Percentiles rank a stretch among this genome's conserved stretches.
Evolutionary conservation across 1,140 invertebrate genomes (phyloP).

Genomic region (Ooceraea biroi): DNA sequence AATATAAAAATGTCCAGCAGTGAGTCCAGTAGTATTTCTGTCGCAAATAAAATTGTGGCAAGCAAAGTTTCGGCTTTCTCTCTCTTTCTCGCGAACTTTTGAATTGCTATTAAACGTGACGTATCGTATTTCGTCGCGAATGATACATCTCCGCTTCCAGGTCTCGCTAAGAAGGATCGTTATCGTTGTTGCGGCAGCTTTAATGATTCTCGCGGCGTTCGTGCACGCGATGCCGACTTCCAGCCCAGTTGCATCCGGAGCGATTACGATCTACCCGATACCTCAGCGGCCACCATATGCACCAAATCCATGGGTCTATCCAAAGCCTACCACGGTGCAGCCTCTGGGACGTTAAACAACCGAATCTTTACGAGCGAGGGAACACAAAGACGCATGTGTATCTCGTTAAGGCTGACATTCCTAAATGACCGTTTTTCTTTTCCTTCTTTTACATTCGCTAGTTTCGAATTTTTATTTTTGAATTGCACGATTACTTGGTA

Average conservation of each 20-base stretch:
- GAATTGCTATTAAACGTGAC: not conserved
- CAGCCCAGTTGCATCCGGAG: slow-evolving; percentile 55
- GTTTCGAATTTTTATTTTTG: not conserved
- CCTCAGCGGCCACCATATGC: slow-evolving; percentile 70
- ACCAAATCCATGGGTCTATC: slow-evolving; percentile 66
- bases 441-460: not conserved
- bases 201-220: slow-evolving; percentile 21
- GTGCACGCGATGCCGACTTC: slow-evolving; percentile 45
- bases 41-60: too few relatives aligned
- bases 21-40: too few relatives aligned
- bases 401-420: not conserved
- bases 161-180: slow-evolving; percentile 38
- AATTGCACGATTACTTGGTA: not conserved
- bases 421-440: not conserved
- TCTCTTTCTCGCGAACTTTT: not conserved
- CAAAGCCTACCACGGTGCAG: slow-evolving; percentile 58
- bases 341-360: slow-evolving; percentile 10
- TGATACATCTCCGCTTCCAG: slow-evolving; percentile 42
- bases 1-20: too few relatives aligned
- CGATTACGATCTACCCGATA: slow-evolving; percentile 74
- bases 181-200: slow-evolving; percentile 22
- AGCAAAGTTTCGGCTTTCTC: not conserved
- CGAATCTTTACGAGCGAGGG: not conserved
- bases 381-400: not conserved
- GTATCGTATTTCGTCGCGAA: not conserved